Evolutionary conservation across 2,888 invertebrate genomes (phyloP).

Genomic region (Campoplex capitator): DNA sequence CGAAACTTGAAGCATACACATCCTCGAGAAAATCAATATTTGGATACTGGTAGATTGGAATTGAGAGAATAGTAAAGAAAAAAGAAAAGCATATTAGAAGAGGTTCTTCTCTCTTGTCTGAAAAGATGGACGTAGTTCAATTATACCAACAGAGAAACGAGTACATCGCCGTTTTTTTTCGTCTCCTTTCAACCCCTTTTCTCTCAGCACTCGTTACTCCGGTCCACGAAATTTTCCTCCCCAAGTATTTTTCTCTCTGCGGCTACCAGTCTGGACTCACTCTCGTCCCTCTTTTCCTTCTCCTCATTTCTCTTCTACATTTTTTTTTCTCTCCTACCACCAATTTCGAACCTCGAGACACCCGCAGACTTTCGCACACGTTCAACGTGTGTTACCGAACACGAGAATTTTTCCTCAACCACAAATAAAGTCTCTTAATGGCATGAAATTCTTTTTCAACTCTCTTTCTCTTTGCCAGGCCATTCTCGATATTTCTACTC

Average conservation of each 20-base stretch:
- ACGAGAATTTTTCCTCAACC: conserved; percentile 39
- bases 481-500: conserved; percentile 6
- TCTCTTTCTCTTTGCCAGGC: not conserved
- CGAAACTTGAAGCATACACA: conserved; percentile 4
- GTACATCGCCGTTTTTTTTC: conserved; percentile 9
- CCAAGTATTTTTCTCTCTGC: conserved; percentile 67
- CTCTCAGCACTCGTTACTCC: not conserved
- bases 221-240: conserved; percentile 66
- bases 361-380: not conserved
- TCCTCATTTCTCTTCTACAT: conserved; percentile 33
- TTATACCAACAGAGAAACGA: conserved; percentile 74
- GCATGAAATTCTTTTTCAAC: conserved; percentile 70
- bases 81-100: conserved; percentile 48
- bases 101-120: conserved; percentile 60
- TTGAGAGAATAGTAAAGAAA: conserved; percentile 37
- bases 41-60: conserved; percentile 32
- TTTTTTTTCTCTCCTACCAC: conserved; percentile 24
- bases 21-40: conserved; percentile 27
- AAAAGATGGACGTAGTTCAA: conserved; percentile 79
- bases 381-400: conserved; percentile 8
- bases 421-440: conserved; percentile 68
- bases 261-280: conserved; percentile 44
- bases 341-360: conserved; percentile 1
- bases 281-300: conserved; percentile 39
- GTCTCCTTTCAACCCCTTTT: not conserved